Percentiles rank a stretch among this genome's conserved stretches.
phyloP scores from a whole-genome alignment of 1,140 invertebrate species.

The Drosophila parabipectinata region DNA sequence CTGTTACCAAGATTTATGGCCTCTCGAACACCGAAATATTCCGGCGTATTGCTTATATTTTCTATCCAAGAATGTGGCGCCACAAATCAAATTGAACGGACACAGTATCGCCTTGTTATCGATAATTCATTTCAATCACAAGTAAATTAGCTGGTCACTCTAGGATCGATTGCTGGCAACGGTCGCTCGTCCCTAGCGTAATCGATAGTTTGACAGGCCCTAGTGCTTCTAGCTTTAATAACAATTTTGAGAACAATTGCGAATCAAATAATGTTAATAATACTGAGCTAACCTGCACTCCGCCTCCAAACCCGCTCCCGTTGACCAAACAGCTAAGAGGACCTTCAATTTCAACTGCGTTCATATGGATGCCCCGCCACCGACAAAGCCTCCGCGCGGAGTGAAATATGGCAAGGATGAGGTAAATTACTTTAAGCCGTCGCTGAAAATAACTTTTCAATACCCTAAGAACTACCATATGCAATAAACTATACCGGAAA shows the following conservation, averaged over 20 bases:
- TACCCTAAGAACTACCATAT: not conserved
- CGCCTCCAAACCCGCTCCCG: conserved; percentile 13
- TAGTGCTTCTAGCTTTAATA: conserved; percentile 10
- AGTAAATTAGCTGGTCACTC: not conserved
- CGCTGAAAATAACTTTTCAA: conserved; percentile 23
- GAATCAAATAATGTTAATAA: conserved; percentile 27
- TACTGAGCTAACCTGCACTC: conserved; percentile 30
- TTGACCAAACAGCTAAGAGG: conserved; percentile 14
- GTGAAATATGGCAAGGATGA: conserved; percentile 93
- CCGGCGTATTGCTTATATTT: not conserved
- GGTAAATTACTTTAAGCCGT: conserved; percentile 84
- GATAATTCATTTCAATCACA: not conserved
- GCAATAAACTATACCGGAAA: conserved; percentile 19
- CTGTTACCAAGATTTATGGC: not conserved
- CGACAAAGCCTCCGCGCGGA: conserved; percentile 91
- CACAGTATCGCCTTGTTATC: not conserved
- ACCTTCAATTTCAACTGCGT: conserved; percentile 35
- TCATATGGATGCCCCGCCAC: conserved; percentile 85
- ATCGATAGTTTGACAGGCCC: conserved; percentile 29
- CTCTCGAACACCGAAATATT: not conserved
- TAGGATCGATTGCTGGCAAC: conserved; percentile 1
- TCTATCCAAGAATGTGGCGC: not conserved
- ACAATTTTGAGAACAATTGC: conserved; percentile 22
- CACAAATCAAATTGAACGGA: not conserved
- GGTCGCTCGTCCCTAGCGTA: not conserved